These are phyloP conservation scores for Microtus pennsylvanicus DNA, from an alignment of 2,113 vertebrate genomes.

Conservation along the genomic window DNA sequence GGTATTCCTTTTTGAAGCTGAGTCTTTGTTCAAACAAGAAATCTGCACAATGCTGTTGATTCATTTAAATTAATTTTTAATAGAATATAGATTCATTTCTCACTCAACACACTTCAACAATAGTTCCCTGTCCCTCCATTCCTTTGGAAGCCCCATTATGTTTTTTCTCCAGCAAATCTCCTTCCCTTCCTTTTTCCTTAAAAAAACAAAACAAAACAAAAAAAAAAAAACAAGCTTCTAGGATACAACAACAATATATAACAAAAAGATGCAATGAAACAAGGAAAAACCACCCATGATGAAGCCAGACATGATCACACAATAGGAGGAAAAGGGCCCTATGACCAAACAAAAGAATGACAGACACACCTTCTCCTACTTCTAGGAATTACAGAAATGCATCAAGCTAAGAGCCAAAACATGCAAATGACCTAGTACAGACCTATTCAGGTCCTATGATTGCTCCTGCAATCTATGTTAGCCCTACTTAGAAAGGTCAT, in stretches of 20 bases:
- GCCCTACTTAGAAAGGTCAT: not conserved
- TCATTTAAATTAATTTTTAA: not conserved
- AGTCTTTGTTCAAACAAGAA: not conserved
- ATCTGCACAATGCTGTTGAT: slow-evolving; percentile 9
- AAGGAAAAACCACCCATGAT: no score
- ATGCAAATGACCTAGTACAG: not conserved
- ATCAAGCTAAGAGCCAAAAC: not conserved
- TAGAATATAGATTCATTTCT: not conserved
- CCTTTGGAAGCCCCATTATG: no score
- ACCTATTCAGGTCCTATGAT: accelerated
- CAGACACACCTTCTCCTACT: not conserved
- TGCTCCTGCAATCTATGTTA: not conserved
- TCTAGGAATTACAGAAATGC: not conserved
- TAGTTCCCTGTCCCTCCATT: not conserved
- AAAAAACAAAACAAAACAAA: no score
- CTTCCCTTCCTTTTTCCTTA: not conserved
- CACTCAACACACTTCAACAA: not conserved
- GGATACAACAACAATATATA: not conserved
- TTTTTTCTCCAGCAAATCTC: not conserved
- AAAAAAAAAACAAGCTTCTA: not conserved
- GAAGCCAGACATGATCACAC: not conserved
- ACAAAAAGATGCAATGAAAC: not conserved
- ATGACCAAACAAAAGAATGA: not conserved
- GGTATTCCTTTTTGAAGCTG: not conserved
- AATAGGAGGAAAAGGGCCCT: not conserved